Base-by-base conservation (phyloP, 1,140 invertebrate genomes). In the Drosophila melanogaster region DNA sequence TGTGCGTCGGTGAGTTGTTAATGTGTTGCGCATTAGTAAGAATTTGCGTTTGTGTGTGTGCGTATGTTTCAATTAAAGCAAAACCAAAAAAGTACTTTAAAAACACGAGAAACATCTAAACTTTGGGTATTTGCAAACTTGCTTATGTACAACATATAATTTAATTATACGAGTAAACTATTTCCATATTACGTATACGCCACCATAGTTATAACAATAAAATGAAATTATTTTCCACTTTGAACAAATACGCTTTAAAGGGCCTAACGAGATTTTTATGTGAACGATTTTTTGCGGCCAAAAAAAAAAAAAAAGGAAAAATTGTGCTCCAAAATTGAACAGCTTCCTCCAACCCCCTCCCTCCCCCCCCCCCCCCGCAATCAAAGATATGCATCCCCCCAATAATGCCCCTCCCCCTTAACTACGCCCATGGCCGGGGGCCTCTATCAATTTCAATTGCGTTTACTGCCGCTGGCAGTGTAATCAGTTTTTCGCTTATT, bases 21-120 rank as follows among this genome's bases (percentile, higher is more conserved):
- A 85, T 85, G 83, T 81, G 81, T 58, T 43, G 51, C 56, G 73
- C 50, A 85, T 81, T 85, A 81, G 62, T 74, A 62, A 61, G 56
- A 73, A 74, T 66, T 55, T 38, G 33, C 19, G 19, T 3, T 22
- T 26, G 46, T 51, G 49, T 40, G 24, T 26, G 22, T 3, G 19
- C 11, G 24, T 26, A 72, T 41, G 49, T 30, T 51, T 19, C 51
- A 70, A 47, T 70, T 70, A 70, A 70, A 56, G 67, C 51, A 57
- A 57, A 35, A 41, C 33, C 35, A 15, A 40, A 65, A 65, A 55
- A 46, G 30, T n/a, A 24, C 14, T 37, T 35, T 66, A 46, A 54
- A 54, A 67, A 54, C 33, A 53, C 26, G 11, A 30, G 14, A 30
- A 30, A 30, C 30, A 30, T 30, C 30, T 30, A 30, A 30, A 10